These are phyloP conservation scores for Phylloscopus whistleri DNA, from an alignment of 2,113 vertebrate genomes.

Conservation along the genomic window DNA sequence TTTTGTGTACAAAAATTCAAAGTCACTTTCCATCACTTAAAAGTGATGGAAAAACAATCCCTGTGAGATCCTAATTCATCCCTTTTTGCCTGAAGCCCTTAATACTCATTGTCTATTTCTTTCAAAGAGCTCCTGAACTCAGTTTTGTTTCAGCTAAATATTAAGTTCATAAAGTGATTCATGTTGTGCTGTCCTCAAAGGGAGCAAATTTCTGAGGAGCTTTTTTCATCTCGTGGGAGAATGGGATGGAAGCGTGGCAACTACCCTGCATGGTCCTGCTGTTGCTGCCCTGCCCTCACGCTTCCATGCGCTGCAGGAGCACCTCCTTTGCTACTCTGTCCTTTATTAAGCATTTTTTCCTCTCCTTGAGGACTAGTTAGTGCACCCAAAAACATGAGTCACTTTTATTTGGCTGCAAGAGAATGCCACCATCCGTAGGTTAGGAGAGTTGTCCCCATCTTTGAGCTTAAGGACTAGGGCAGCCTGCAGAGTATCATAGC, in stretches of 20 bases:
- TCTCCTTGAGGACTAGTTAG: not conserved
- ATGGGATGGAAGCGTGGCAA: not conserved
- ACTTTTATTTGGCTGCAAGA: not conserved
- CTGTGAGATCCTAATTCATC: not conserved
- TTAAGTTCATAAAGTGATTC: not conserved
- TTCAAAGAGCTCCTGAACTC: not conserved
- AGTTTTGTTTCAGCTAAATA: not conserved
- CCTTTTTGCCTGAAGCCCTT: not conserved
- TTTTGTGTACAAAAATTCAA: not conserved
- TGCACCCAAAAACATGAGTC: not conserved
- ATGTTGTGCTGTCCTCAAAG: not conserved
- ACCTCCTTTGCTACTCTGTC: not conserved
- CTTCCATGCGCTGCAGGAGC: accelerated
- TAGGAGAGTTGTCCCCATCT: not conserved
- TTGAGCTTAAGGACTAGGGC: not conserved
- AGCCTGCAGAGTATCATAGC: not conserved
- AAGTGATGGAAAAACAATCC: not conserved
- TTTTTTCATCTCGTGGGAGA: not conserved
- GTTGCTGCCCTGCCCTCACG: accelerated
- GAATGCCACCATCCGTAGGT: not conserved
- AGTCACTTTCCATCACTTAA: not conserved
- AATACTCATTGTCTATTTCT: not conserved
- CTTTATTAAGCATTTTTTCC: not conserved
- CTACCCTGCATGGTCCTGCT: not conserved
- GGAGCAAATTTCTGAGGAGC: not conserved